Evolutionary conservation across 2,113 vertebrate genomes (phyloP).

Genomic region (Hiodon alosoides): DNA sequence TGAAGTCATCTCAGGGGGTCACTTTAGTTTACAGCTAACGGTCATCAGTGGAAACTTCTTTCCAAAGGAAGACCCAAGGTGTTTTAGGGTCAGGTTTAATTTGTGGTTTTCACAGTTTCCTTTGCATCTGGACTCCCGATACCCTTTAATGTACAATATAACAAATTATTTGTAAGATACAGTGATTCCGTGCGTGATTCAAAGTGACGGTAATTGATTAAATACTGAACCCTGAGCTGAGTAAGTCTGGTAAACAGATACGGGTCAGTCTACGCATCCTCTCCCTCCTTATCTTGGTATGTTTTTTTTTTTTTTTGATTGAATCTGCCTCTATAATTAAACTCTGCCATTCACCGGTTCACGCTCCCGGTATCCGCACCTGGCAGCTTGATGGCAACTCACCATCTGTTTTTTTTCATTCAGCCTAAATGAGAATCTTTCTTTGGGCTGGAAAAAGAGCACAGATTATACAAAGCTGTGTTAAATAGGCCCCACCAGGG

Average conservation of each 20-base stretch:
- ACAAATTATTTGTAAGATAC: too few species aligned
- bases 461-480: conserved; percentile 34
- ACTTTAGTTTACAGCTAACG: too few species aligned
- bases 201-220: too few species aligned
- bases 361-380: conserved; percentile 23
- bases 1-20: too few species aligned
- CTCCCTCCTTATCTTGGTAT: background rate
- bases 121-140: too few species aligned
- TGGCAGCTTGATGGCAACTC: conserved; percentile 21
- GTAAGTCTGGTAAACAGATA: background rate
- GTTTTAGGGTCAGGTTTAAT: too few species aligned
- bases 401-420: conserved; percentile 42
- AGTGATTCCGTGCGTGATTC: too few species aligned
- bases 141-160: too few species aligned
- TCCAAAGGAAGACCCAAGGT: too few species aligned
- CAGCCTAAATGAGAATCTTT: conserved; percentile 12
- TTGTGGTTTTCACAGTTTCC: too few species aligned
- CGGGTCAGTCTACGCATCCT: background rate
- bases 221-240: too few species aligned
- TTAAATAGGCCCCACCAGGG: conserved; percentile 25
- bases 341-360: conserved; percentile 11
- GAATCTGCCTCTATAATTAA: conserved; percentile 19
- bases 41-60: too few species aligned
- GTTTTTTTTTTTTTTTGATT: background rate
- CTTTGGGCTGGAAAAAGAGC: conserved; percentile 26